Evolutionary conservation across 2,113 vertebrate genomes (phyloP).

Genomic region (Ardeotis arabs): DNA sequence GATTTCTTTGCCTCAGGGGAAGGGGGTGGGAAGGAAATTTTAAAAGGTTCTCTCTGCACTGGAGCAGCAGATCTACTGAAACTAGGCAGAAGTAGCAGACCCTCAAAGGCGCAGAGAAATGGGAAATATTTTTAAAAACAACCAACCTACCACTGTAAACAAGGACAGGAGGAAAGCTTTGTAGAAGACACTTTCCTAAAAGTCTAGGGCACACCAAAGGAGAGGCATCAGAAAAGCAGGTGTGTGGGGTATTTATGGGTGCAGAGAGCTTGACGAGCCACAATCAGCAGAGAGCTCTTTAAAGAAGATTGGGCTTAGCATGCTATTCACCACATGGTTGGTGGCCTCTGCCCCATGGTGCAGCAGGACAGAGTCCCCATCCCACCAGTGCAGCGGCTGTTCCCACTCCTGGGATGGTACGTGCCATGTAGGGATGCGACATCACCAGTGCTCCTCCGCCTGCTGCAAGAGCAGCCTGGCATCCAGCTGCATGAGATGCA

Average conservation of each 20-base stretch:
- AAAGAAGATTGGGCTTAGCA: neutral
- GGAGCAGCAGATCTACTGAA: slow-evolving; percentile 53
- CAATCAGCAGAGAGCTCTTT: neutral
- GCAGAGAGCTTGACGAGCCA: rapidly evolving
- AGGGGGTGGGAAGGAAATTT: slow-evolving; percentile 56
- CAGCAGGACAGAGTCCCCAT: neutral
- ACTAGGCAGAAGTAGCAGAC: slow-evolving; percentile 20
- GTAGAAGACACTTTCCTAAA: neutral
- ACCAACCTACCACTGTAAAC: neutral
- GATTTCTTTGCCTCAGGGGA: slow-evolving; percentile 61
- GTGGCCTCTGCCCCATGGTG: rapidly evolving
- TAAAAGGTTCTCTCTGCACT: slow-evolving; percentile 54
- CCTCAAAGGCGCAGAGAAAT: neutral
- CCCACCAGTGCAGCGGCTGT: rapidly evolving
- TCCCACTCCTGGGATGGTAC: rapidly evolving
- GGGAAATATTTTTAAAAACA: neutral
- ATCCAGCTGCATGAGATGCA: neutral
- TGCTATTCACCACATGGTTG: neutral
- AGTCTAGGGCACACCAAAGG: neutral
- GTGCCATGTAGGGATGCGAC: rapidly evolving
- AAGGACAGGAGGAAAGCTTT: neutral
- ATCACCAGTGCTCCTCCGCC: rapidly evolving
- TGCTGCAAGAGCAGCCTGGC: neutral
- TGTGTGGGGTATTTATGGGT: rapidly evolving
- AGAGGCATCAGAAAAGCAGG: neutral